phyloP scores from a whole-genome alignment of 2,113 vertebrate species.

The Xiphias gladius region DNA sequence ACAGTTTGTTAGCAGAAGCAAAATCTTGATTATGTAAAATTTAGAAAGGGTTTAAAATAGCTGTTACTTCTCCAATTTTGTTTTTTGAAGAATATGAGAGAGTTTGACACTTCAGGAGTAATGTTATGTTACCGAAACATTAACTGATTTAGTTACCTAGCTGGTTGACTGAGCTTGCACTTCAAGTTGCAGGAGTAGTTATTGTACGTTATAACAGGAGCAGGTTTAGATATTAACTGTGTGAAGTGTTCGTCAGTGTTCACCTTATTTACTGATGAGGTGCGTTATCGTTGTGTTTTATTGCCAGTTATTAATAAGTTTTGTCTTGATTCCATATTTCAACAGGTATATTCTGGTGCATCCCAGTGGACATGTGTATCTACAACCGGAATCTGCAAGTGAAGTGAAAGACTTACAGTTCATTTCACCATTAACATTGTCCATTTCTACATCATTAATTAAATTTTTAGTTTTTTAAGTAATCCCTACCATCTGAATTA shows the following conservation, averaged over 20 bases:
- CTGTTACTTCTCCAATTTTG: accelerated
- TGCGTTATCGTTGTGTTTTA: neutral
- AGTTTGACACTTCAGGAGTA: neutral
- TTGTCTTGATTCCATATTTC: constrained; percentile 29
- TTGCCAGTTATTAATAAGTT: neutral
- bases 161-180: neutral
- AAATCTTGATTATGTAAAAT: neutral
- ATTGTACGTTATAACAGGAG: accelerated
- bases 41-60: accelerated
- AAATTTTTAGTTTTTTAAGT: neutral
- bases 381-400: constrained; percentile 26
- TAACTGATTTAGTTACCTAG: neutral
- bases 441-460: neutral
- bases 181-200: neutral
- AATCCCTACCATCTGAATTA: neutral
- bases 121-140: neutral
- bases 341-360: constrained; percentile 65
- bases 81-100: neutral
- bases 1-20: neutral
- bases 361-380: constrained; percentile 44
- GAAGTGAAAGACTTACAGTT: constrained; percentile 28
- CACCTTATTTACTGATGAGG: accelerated
- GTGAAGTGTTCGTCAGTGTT: neutral
- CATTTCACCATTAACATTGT: neutral
- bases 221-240: neutral